A percentile compares a stretch with the other conserved stretches of the same genome.
Evolutionary conservation across 1,140 invertebrate species (phyloP).

Genomic region (Adelges cooleyi): DNA sequence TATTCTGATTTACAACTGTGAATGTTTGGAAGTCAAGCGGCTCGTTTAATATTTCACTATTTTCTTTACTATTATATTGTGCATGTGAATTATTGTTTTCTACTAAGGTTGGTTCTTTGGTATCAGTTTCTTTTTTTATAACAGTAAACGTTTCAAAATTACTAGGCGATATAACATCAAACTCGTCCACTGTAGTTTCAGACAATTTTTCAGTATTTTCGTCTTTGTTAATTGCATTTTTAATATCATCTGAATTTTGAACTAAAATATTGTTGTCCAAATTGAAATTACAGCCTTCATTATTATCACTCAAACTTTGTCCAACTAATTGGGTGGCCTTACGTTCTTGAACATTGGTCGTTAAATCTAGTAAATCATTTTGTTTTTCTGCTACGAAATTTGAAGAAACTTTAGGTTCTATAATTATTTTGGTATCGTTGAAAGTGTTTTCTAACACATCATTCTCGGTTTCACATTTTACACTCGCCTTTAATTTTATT

Average conservation of each 20-base stretch:
- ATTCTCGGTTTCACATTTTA: not conserved
- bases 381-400: too few relatives aligned
- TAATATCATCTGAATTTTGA: not conserved
- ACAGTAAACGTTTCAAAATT: slow-evolving; percentile 22
- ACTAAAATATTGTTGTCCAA: not conserved
- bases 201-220: not conserved
- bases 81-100: too few relatives aligned
- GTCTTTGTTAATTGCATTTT: not conserved
- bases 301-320: not conserved
- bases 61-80: not conserved
- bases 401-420: not conserved
- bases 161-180: not conserved
- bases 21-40: slow-evolving; percentile 13
- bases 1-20: slow-evolving; percentile 8
- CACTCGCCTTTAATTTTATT: not conserved
- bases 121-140: not conserved
- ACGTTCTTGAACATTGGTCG: not conserved
- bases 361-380: not conserved
- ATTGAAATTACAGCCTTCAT: not conserved
- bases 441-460: not conserved
- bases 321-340: not conserved
- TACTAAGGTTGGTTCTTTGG: too few relatives aligned
- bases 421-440: not conserved
- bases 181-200: not conserved
- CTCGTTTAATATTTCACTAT: not conserved